Base-by-base conservation (phyloP, 1,140 invertebrate species). In the Hyles vespertilio region DNA sequence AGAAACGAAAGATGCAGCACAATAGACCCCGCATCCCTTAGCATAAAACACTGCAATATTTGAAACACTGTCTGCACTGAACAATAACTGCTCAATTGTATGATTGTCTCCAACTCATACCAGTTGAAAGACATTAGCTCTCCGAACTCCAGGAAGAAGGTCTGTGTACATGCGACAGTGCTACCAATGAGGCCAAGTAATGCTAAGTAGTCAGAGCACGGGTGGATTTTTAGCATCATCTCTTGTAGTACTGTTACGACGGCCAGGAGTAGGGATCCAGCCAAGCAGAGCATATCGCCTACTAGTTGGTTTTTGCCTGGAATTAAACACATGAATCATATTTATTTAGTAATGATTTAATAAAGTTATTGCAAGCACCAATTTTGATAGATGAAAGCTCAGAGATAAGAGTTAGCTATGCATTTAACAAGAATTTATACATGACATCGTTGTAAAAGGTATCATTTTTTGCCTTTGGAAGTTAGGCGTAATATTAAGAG, bases 161-260 rank as follows among this genome's bases (percentile, higher is more conserved):
- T 92, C 90, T 97, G 96, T 43, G 94, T 87, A 43, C 94, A 94
- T 72, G 94, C 93, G 11, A 97, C 88, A 62, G 96, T 87, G 49
- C 93, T 95, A 6, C 96, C 95, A 72, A 96, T 96, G 36, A 97
- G 90, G 36, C 96, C 96, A 51, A 97, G 91, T 89, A 96, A 92
- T 12, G 95, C 95, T n/a, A 98, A 90, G 79, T 96, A 97, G 80
- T 97, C 96, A 44, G 95, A 91, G 56, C 94, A 93, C 59, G 95
- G 93, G 59, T 94, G 94, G 12, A 92, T 94, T 82, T 96, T 95
- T 10, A 97, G 93, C 50, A 95, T 92, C 78, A 95, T 92, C 84
- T 98, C 96, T 90, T 97, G 93, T 3, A 95, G 90, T 0, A 97
- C 94, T 70, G 96, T 96, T 8, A 94, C 94, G 44, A 96, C 89